A percentile compares a stretch with the other conserved stretches of the same genome.
These are phyloP conservation scores for Lamproptera curius DNA, from an alignment of 2,888 invertebrate species.

Conservation along the genomic window DNA sequence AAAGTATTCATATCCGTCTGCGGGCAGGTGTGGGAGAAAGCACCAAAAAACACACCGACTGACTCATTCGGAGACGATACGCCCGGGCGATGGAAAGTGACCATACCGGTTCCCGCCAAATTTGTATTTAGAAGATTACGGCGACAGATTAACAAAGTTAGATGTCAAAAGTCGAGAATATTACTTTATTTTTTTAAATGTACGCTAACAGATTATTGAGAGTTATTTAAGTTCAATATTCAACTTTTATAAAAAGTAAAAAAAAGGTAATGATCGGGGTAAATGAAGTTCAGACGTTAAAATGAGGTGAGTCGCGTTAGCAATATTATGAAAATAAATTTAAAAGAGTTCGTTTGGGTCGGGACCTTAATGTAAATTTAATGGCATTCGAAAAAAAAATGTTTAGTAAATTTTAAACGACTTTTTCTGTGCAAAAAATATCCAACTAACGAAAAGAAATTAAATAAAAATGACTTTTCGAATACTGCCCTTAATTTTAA, in stretches of 20 bases:
- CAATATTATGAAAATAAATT: constrained; percentile 12
- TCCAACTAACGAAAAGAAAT: too few species aligned
- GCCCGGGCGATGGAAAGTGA: constrained; percentile 19
- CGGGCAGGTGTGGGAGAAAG: constrained; percentile 23
- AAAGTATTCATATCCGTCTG: constrained; percentile 23
- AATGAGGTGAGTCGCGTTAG: constrained; percentile 4
- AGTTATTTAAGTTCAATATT: too few species aligned
- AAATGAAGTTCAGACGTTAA: constrained; percentile 7
- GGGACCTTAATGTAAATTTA: constrained; percentile 14
- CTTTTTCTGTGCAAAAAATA: too few species aligned
- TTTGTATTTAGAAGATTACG: constrained; percentile 13
- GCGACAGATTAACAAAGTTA: constrained; percentile 5
- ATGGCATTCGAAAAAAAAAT: not conserved
- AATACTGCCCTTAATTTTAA: too few species aligned
- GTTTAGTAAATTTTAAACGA: too few species aligned
- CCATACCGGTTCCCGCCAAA: constrained; percentile 19
- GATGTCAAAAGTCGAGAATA: not conserved
- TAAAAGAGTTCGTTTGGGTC: constrained; percentile 7
- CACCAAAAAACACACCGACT: constrained; percentile 19
- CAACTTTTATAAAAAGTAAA: too few species aligned
- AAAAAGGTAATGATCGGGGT: too few species aligned
- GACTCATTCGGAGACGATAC: constrained; percentile 18
- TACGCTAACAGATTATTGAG: too few species aligned
- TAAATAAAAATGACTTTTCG: too few species aligned
- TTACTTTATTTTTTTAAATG: too few species aligned